Base-by-base conservation (phyloP, 2,797 vertebrate genomes). In the Fistularia commersonii region DNA sequence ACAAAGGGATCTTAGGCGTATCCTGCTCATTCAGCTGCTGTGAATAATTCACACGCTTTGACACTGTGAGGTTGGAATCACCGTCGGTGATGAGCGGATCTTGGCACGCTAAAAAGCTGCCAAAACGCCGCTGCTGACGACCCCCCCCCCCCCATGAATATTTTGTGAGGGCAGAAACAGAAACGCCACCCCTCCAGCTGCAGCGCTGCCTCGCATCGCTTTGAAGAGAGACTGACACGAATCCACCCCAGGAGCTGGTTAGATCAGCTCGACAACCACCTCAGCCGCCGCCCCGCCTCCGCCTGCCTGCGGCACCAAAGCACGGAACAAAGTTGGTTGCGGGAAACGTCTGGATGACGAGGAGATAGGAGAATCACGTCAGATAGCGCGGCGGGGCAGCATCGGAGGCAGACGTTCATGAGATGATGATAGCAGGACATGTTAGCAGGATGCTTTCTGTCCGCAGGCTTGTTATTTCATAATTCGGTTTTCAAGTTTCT, bases 211-310 rank as follows among this genome's bases (percentile, higher is more conserved):
- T 76, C 11, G 64, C 71, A 76, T 77, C 71, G 58, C 69, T 72
- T 68, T 75, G 69, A 76, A 71, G 68, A 69, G 75, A 73, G 61
- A 42, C 59, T 79, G 79, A 82, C 75, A 67, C 52, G 71, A 77
- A 74, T 75, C 60, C 66, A 69, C 70, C 70, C 51, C 60, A 55
- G 75, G 78, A 80, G 78, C 59, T 54, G 58, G 70, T 77, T 75
- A 69, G 70, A 72, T 84, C 80, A 73, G 51, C 61, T 59, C 31
- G 58, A 70, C 73, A 72, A 66, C 66, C 40, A 57, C 51, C 71
- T 66, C 71, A 62, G 60, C 50, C 61, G 59, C 41, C 45, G 32
- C 12, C 10, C 32, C 32, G 12, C 37, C 45, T 44, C 37, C 48
- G 1, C 8, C 66, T 3, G 74, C 78, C 77, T 61, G 45, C 48